These are phyloP conservation scores for Leucozona laternaria DNA, from an alignment of 2,888 invertebrate species.

Conservation along the genomic window DNA sequence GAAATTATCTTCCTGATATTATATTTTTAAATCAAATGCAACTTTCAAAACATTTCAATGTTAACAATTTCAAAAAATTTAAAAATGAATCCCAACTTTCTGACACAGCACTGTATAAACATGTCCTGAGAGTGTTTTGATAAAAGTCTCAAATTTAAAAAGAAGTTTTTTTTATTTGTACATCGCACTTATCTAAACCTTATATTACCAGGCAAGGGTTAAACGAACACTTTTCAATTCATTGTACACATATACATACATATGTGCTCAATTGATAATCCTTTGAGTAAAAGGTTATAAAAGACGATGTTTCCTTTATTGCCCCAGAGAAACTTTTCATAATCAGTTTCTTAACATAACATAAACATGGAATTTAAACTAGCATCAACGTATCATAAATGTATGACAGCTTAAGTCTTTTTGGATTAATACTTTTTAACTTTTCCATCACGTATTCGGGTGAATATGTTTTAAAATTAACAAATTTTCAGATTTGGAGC, in stretches of 20 bases:
- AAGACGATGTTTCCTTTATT: background rate
- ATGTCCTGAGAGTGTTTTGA: background rate
- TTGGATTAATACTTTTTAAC: slow-evolving; percentile 14
- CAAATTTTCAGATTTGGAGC: background rate
- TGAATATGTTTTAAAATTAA: background rate
- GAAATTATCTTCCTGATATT: no score
- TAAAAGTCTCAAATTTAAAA: slow-evolving; percentile 2
- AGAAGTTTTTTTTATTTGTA: background rate
- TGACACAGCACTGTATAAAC: background rate
- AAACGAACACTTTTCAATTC: slow-evolving; percentile 4
- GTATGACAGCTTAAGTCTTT: slow-evolving; percentile 10
- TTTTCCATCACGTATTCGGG: slow-evolving; percentile 1
- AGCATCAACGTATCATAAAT: background rate
- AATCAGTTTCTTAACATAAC: background rate
- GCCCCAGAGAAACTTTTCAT: slow-evolving; percentile 4
- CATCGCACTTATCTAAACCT: background rate
- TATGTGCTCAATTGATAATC: slow-evolving; percentile 25
- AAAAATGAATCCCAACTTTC: no score
- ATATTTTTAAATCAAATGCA: no score
- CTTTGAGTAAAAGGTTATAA: background rate
- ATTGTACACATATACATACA: no score
- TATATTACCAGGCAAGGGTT: background rate
- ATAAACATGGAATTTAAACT: background rate
- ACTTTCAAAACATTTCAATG: no score
- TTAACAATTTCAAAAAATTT: no score